Conservation (phyloP, 2,888 invertebrate genomes). For the Halictus ligatus region DNA sequence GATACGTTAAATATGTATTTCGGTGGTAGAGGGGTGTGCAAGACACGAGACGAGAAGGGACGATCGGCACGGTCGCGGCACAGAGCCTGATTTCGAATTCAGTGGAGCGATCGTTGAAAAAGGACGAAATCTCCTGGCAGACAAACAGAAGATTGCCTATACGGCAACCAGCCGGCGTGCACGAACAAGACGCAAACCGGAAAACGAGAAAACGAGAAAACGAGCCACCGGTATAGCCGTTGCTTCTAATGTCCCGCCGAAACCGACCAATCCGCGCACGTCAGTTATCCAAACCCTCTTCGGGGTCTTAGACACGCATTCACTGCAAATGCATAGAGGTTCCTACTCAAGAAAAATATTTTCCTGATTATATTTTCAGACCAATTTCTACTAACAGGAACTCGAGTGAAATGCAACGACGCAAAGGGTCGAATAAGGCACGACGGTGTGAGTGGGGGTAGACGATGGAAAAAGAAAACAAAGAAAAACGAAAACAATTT, state of each 20-base stretch:
- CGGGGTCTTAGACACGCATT: not conserved
- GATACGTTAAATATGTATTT: constrained; percentile 67
- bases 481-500: constrained; percentile 10
- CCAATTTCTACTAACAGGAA: not conserved
- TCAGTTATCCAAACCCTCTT: not conserved
- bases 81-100: constrained; percentile 73
- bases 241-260: constrained; percentile 26
- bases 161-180: constrained; percentile 51
- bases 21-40: not conserved
- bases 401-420: not conserved
- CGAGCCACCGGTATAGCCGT: constrained; percentile 25
- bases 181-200: constrained; percentile 35
- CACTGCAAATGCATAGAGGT: not conserved
- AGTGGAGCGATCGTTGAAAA: constrained; percentile 71
- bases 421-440: not conserved
- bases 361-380: no score
- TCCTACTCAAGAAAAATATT: no score
- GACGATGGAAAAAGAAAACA: not conserved
- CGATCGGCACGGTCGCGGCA: constrained; percentile 34
- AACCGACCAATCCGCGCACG: not conserved
- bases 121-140: constrained; percentile 69
- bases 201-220: constrained; percentile 53
- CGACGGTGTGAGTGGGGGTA: not conserved
- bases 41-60: not conserved
- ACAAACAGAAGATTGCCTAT: constrained; percentile 71